Conservation (phyloP, 2,888 invertebrate species). For the Phymatocera aterrima region DNA sequence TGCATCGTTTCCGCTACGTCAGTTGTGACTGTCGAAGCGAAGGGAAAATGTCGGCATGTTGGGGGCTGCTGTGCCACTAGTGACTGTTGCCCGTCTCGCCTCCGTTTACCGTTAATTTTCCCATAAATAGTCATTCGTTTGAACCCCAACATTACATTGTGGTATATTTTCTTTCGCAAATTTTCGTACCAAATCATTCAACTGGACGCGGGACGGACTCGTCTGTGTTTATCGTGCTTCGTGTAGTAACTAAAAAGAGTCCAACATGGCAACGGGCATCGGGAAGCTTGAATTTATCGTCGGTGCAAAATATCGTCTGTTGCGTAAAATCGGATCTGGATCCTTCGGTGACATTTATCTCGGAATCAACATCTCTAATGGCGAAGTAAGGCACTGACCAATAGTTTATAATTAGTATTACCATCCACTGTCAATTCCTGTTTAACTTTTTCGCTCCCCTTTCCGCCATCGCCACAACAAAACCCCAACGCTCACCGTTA, state of each 20-base stretch:
- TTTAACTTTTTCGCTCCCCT: constrained; percentile 27
- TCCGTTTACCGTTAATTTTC: constrained; percentile 52
- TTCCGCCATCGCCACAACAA: constrained; percentile 46
- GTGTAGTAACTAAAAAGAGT: constrained; percentile 43
- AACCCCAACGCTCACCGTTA: constrained; percentile 48
- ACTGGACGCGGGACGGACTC: constrained; percentile 19
- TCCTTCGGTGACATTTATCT: constrained; percentile 99
- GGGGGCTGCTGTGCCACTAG: constrained; percentile 69
- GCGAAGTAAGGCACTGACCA: constrained; percentile 82
- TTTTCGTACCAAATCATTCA: constrained; percentile 10
- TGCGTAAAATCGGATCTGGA: constrained; percentile 98
- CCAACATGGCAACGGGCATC: constrained; percentile 47
- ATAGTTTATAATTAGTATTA: constrained; percentile 9
- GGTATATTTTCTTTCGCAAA: constrained; percentile 27
- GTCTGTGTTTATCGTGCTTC: constrained; percentile 33
- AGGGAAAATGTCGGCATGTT: constrained; percentile 79
- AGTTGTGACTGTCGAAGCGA: constrained; percentile 41
- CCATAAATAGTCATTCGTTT: constrained; percentile 33
- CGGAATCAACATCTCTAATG: constrained; percentile 93
- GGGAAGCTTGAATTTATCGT: constrained; percentile 86
- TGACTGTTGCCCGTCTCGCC: constrained; percentile 62
- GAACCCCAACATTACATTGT: constrained; percentile 4
- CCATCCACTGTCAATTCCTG: constrained; percentile 35
- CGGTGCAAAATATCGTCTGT: constrained; percentile 95
- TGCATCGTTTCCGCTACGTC: constrained; percentile 65